Percentiles rank a stretch among this genome's conserved stretches.
These are phyloP conservation scores for Crotophaga sulcirostris DNA, from an alignment of 2,113 vertebrate genomes.

Conservation along the genomic window DNA sequence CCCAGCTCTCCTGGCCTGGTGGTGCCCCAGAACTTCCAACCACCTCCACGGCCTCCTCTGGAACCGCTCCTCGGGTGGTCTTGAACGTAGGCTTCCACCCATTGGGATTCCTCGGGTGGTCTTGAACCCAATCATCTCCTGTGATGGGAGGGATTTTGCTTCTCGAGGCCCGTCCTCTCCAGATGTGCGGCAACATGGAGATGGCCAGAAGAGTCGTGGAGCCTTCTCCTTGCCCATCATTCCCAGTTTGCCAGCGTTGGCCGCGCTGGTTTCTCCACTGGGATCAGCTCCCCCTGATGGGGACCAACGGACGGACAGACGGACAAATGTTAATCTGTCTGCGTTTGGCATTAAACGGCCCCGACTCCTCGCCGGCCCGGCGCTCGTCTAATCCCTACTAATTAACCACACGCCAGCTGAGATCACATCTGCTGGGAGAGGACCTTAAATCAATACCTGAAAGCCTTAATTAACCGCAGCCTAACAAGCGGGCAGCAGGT, in stretches of 20 bases:
- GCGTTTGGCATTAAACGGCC: not conserved
- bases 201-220: no score
- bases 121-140: not conserved
- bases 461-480: slow-evolving; percentile 60
- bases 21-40: no score
- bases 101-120: not conserved
- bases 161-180: not conserved
- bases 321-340: not conserved
- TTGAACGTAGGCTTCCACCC: not conserved
- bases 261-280: not conserved
- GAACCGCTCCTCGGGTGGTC: no score
- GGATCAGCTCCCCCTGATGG: not conserved
- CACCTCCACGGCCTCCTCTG: no score
- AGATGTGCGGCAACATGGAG: no score
- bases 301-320: not conserved
- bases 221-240: not conserved
- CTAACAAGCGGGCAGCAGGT: not conserved
- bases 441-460: slow-evolving; percentile 57
- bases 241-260: not conserved
- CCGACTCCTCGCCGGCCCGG: not conserved
- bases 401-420: slow-evolving; percentile 22
- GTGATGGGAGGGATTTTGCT: not conserved
- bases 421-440: slow-evolving; percentile 46
- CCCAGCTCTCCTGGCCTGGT: no score
- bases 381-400: slow-evolving; percentile 2